These are phyloP conservation scores for Fissipunctia ypsillon DNA, from an alignment of 2,888 invertebrate genomes.

Conservation along the genomic window DNA sequence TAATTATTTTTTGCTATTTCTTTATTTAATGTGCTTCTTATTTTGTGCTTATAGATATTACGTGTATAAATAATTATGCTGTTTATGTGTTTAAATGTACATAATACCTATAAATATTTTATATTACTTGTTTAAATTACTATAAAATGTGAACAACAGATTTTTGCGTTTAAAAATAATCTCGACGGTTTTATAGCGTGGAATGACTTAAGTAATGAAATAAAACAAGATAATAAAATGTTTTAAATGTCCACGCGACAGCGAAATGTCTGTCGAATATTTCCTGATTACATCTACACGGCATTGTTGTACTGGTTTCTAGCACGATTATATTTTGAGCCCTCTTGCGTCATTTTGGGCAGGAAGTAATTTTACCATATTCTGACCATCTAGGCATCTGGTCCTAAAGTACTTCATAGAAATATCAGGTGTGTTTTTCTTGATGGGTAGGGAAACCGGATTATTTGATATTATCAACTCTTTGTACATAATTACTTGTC, in stretches of 20 bases:
- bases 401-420: constrained; percentile 22
- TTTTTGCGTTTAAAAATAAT: constrained; percentile 49
- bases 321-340: constrained; percentile 68
- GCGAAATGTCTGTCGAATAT: constrained; percentile 78
- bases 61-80: constrained; percentile 52
- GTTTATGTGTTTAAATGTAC: constrained; percentile 46
- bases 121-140: constrained; percentile 17
- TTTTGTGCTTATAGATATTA: constrained; percentile 71
- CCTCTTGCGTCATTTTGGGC: constrained; percentile 58
- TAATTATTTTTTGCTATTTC: constrained; percentile 69
- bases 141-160: constrained; percentile 34
- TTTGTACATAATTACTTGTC: constrained; percentile 5
- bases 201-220: constrained; percentile 73
- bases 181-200: constrained; percentile 65
- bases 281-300: constrained; percentile 80
- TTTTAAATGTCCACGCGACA: constrained; percentile 76
- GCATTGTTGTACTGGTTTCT: constrained; percentile 80
- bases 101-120: background rate
- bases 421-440: constrained; percentile 21
- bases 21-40: constrained; percentile 74
- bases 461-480: background rate
- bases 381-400: constrained; percentile 23
- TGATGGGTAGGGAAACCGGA: constrained; percentile 10
- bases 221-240: constrained; percentile 77
- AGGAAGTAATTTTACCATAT: constrained; percentile 63